Evolutionary conservation across 35 echinoderm and acorn worm genomes (phyloP).

Genomic region (Ophiothrix spiculata): DNA sequence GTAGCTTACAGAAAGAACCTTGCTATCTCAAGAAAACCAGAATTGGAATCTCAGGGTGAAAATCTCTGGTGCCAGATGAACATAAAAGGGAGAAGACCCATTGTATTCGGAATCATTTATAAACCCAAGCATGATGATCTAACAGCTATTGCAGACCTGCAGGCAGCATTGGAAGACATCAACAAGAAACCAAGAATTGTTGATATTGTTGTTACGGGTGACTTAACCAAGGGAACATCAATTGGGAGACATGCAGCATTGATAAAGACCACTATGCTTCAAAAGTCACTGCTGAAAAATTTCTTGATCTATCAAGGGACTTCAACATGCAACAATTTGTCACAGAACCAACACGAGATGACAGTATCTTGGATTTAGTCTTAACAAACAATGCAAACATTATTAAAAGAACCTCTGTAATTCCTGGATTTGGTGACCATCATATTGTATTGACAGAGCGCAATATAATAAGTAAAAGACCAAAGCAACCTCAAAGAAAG

Average conservation of each 20-base stretch:
- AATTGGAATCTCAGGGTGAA: neutral
- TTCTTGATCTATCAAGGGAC: neutral
- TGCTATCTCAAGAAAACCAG: neutral
- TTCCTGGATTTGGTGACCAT: constrained; percentile 13
- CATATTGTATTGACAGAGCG: neutral
- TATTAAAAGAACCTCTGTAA: neutral
- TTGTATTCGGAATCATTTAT: neutral
- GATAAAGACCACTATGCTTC: neutral
- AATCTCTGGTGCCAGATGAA: neutral
- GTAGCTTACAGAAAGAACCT: neutral
- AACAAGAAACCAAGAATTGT: no score
- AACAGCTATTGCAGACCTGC: neutral
- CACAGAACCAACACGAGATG: neutral
- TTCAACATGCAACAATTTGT: neutral
- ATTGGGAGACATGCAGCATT: neutral
- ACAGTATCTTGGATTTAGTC: constrained; percentile 1
- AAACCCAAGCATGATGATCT: constrained; percentile 2
- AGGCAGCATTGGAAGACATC: neutral
- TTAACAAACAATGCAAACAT: neutral
- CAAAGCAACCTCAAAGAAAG: neutral
- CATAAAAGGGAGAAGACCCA: neutral
- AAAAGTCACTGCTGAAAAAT: neutral
- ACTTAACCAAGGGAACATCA: constrained; percentile 13
- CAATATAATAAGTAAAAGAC: neutral
- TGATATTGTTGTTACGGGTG: no score